A percentile compares a stretch with the other conserved stretches of the same genome.
These are phyloP conservation scores for Ligdia adustata DNA, from an alignment of 2,888 invertebrate genomes.

Conservation along the genomic window DNA sequence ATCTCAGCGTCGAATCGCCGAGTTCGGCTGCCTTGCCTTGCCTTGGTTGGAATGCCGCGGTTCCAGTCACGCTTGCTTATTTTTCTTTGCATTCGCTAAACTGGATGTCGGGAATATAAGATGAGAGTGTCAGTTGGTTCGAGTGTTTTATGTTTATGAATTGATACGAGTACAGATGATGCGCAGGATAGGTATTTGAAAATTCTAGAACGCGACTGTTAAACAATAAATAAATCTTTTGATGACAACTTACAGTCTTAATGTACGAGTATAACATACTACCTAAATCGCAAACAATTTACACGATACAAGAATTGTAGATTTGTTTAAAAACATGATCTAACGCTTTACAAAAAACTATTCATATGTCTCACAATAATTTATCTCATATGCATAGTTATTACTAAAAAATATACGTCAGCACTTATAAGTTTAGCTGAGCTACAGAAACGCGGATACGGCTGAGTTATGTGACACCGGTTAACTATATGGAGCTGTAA, in stretches of 20 bases:
- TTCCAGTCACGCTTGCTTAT: slow-evolving; percentile 63
- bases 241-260: too few relatives aligned
- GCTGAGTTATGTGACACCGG: not conserved
- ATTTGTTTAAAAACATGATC: too few relatives aligned
- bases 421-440: slow-evolving; percentile 1
- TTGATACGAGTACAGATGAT: not conserved
- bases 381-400: too few relatives aligned
- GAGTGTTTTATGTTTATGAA: slow-evolving; percentile 7
- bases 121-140: slow-evolving; percentile 31
- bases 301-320: too few relatives aligned
- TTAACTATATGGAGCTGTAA: not conserved
- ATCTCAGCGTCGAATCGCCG: slow-evolving; percentile 39
- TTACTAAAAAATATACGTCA: too few relatives aligned
- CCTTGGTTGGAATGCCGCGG: slow-evolving; percentile 72
- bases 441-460: slow-evolving; percentile 12
- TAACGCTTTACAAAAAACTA: too few relatives aligned
- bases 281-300: too few relatives aligned
- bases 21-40: slow-evolving; percentile 55
- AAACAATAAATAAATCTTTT: too few relatives aligned
- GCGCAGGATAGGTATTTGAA: too few relatives aligned
- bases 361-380: too few relatives aligned
- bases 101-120: slow-evolving; percentile 48
- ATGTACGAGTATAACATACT: too few relatives aligned
- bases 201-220: too few relatives aligned
- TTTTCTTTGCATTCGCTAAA: slow-evolving; percentile 62